A percentile compares a stretch with the other conserved stretches of the same genome.
These are phyloP conservation scores for Rhadinocentrus ornatus DNA, from an alignment of 2,797 vertebrate genomes.

Conservation along the genomic window DNA sequence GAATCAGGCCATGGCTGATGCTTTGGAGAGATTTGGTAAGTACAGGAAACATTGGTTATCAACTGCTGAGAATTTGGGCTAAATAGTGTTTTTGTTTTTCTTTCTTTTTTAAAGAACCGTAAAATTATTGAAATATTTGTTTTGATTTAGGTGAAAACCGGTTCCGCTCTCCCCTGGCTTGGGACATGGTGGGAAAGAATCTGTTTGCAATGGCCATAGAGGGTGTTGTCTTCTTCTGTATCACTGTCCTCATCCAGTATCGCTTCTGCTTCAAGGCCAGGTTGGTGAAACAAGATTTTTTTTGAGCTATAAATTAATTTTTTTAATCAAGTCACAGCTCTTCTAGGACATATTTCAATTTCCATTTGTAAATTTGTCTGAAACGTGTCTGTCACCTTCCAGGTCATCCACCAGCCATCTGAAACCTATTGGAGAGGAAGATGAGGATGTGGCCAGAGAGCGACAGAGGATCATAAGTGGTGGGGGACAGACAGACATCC, in stretches of 20 bases:
- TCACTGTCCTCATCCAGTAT: constrained; percentile 97
- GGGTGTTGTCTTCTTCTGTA: constrained; percentile 92
- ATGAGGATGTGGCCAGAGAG: constrained; percentile 96
- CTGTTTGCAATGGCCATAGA: constrained; percentile 98
- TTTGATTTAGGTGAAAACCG: constrained; percentile 90
- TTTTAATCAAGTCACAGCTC: neutral
- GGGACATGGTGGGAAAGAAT: constrained; percentile 98
- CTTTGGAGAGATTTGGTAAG: constrained; percentile 95
- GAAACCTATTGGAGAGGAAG: constrained; percentile 92
- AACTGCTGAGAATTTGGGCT: neutral
- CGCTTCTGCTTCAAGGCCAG: constrained; percentile 95
- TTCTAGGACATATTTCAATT: neutral
- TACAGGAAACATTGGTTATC: neutral
- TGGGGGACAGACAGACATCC: constrained; percentile 91
- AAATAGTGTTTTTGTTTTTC: neutral
- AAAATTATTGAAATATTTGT: neutral
- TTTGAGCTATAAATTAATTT: neutral
- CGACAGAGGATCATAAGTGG: constrained; percentile 94
- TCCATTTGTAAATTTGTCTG: neutral
- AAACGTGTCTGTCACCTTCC: constrained; percentile 11
- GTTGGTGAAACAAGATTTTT: constrained; percentile 68
- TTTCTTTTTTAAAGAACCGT: neutral
- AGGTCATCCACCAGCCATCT: constrained; percentile 90
- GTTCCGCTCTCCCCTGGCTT: constrained; percentile 94
- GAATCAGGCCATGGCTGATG: constrained; percentile 98